These are phyloP conservation scores for Ceratina australensis DNA, from an alignment of 1,140 invertebrate species.

Conservation along the genomic window DNA sequence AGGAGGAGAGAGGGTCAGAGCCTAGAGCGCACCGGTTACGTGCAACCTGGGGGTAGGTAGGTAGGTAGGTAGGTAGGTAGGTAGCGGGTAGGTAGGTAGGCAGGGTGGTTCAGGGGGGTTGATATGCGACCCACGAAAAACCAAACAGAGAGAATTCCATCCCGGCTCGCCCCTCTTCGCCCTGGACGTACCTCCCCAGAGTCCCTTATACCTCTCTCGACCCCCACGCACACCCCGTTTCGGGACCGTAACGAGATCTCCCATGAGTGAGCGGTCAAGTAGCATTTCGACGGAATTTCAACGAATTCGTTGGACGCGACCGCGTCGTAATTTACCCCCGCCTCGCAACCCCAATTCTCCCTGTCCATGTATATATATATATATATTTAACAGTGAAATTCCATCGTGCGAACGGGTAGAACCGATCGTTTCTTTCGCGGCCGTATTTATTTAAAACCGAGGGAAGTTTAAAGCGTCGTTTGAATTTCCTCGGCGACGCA, in stretches of 20 bases:
- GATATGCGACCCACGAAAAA: conserved; percentile 75
- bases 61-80: no score
- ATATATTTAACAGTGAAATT: conserved; percentile 42
- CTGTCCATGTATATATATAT: no score
- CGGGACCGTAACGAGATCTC: conserved; percentile 56
- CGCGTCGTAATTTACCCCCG: conserved; percentile 67
- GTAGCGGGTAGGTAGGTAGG: no score
- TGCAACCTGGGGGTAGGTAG: background rate
- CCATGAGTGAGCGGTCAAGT: conserved; percentile 50
- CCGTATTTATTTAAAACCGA: conserved; percentile 26
- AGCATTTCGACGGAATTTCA: conserved; percentile 61
- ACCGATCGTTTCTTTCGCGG: background rate
- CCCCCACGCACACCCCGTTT: conserved; percentile 18
- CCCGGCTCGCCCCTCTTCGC: conserved; percentile 38
- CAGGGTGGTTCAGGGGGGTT: conserved; percentile 42
- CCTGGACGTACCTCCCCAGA: conserved; percentile 23
- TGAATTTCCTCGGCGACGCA: conserved; percentile 9
- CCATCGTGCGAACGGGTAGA: conserved; percentile 6
- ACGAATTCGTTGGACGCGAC: conserved; percentile 68
- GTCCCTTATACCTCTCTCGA: conserved; percentile 40
- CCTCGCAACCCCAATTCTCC: background rate
- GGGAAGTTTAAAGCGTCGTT: conserved; percentile 20
- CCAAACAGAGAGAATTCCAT: conserved; percentile 71
- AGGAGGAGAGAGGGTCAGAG: conserved; percentile 44
- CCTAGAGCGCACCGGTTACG: conserved; percentile 37